Evolutionary conservation across 2,888 invertebrate species (phyloP).

Genomic region (Drosophila leonis): DNA sequence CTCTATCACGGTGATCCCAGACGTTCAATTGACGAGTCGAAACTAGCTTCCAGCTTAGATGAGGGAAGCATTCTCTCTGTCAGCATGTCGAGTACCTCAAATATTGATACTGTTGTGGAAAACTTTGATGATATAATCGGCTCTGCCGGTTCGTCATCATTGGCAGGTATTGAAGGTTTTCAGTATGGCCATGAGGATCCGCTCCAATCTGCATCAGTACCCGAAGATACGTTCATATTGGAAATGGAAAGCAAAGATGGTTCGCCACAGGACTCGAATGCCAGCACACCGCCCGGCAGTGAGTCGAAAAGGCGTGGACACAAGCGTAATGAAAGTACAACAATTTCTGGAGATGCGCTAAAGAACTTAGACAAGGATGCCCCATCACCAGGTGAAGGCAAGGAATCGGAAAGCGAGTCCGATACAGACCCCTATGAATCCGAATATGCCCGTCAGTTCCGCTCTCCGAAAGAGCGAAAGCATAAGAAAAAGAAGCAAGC

Average conservation of each 20-base stretch:
- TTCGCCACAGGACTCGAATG: conserved; percentile 73
- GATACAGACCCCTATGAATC: conserved; percentile 86
- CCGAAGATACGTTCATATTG: conserved; percentile 77
- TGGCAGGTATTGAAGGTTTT: conserved; percentile 84
- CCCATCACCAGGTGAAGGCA: conserved; percentile 78
- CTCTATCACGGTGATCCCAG: conserved; percentile 78
- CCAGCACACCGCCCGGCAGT: conserved; percentile 68
- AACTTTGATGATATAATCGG: conserved; percentile 84
- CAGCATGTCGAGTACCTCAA: conserved; percentile 88
- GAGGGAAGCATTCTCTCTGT: conserved; percentile 87
- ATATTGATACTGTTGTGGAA: conserved; percentile 85
- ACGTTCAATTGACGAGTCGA: conserved; percentile 85
- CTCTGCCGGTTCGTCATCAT: conserved; percentile 84
- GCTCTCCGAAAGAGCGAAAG: conserved; percentile 83
- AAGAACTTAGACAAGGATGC: conserved; percentile 78
- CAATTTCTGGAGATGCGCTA: conserved; percentile 74
- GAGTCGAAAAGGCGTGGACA: conserved; percentile 86
- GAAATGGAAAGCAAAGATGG: conserved; percentile 77
- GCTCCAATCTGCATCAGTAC: conserved; percentile 59
- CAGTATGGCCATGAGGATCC: conserved; percentile 74
- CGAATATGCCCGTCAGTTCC: conserved; percentile 85
- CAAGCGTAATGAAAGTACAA: conserved; percentile 87
- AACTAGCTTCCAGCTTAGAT: conserved; percentile 87
- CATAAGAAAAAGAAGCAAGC: conserved; percentile 82
- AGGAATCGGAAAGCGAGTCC: conserved; percentile 86